Conservation (phyloP, 2,797 vertebrate genomes). For the Mus minutoides region DNA sequence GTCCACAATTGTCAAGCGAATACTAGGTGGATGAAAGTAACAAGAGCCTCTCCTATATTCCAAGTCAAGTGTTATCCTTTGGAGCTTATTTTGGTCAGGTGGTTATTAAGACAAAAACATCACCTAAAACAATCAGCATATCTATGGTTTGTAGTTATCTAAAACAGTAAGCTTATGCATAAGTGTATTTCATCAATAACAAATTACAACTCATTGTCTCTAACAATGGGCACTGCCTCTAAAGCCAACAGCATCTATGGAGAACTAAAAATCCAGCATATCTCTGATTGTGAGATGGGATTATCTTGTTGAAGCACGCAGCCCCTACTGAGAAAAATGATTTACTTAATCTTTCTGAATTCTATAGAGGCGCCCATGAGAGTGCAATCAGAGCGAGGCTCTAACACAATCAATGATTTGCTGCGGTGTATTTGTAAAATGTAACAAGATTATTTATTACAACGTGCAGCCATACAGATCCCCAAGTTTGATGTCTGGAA, state of each 20-base stretch:
- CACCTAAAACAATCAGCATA: neutral
- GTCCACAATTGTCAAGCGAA: neutral
- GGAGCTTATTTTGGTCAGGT: neutral
- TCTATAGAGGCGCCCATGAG: neutral
- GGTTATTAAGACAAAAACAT: constrained; percentile 15
- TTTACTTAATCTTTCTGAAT: constrained; percentile 59
- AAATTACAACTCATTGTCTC: constrained; percentile 13
- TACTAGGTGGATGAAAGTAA: neutral
- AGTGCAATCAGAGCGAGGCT: neutral
- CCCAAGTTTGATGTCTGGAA: constrained; percentile 37
- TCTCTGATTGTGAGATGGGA: neutral
- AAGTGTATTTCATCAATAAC: constrained; percentile 28
- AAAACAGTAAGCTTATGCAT: constrained; percentile 22
- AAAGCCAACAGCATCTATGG: neutral
- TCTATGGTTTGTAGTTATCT: neutral
- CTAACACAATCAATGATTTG: neutral
- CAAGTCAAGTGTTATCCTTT: neutral
- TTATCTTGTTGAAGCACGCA: neutral
- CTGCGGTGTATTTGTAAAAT: constrained; percentile 17
- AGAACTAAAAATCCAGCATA: constrained; percentile 52
- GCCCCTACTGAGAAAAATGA: neutral
- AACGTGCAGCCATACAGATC: neutral
- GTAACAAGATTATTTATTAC: constrained; percentile 20
- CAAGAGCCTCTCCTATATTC: neutral
- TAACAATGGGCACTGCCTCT: constrained; percentile 33